A percentile compares a stretch with the other conserved stretches of the same genome.
phyloP scores from a whole-genome alignment of 2,888 invertebrate genomes.

The Melanostoma mellinum region DNA sequence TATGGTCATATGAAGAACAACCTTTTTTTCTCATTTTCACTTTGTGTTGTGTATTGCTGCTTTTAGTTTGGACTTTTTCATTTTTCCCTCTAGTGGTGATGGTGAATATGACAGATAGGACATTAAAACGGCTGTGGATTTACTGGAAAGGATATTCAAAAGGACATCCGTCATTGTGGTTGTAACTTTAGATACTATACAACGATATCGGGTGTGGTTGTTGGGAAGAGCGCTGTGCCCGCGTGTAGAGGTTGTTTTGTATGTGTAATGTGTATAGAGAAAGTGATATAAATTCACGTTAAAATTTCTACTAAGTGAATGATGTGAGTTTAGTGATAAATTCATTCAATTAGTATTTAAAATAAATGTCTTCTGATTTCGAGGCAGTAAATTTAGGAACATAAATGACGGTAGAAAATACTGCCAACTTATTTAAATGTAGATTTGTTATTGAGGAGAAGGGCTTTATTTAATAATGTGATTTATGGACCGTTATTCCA shows the following conservation, averaged over 20 bases:
- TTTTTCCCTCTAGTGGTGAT: not conserved
- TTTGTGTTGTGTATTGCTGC: conserved; percentile 5
- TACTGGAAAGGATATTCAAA: conserved; percentile 69
- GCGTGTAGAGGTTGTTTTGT: conserved; percentile 23
- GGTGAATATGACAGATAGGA: conserved; percentile 70
- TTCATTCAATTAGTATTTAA: conserved; percentile 39
- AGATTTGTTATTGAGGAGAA: too few relatives aligned
- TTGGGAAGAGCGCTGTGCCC: not conserved
- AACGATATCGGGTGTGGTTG: conserved; percentile 50
- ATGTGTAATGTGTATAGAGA: not conserved
- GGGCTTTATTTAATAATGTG: conserved; percentile 10
- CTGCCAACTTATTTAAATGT: too few relatives aligned
- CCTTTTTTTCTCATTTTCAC: conserved; percentile 17
- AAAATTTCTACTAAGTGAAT: conserved; percentile 63
- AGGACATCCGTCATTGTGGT: conserved; percentile 72
- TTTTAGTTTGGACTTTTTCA: conserved; percentile 19
- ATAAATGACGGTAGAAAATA: not conserved
- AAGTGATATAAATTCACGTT: conserved; percentile 54
- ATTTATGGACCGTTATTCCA: not conserved
- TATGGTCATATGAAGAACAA: conserved; percentile 63
- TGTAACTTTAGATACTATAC: conserved; percentile 61
- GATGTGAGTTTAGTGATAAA: conserved; percentile 53
- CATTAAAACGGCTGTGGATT: conserved; percentile 70
- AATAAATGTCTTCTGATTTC: conserved; percentile 25
- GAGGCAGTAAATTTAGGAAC: conserved; percentile 30